A percentile compares a stretch with the other conserved stretches of the same genome.
These are phyloP conservation scores for Antigone vipio DNA, from an alignment of 2,113 vertebrate genomes.

Conservation along the genomic window DNA sequence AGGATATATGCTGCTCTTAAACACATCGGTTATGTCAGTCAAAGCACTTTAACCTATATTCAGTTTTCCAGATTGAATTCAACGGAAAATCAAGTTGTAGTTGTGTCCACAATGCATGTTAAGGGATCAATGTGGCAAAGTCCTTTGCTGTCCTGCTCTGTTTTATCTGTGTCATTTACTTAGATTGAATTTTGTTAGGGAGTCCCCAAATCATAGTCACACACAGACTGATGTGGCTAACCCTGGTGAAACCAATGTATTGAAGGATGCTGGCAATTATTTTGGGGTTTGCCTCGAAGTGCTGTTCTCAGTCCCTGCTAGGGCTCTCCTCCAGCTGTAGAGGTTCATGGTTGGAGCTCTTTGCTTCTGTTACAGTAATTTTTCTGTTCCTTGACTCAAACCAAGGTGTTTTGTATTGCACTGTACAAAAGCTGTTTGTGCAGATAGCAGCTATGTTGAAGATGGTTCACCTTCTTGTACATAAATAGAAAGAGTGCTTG, in stretches of 20 bases:
- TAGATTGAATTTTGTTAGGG: background rate
- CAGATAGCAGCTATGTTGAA: accelerated
- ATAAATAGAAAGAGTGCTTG: background rate
- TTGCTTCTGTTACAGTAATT: background rate
- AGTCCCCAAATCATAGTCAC: background rate
- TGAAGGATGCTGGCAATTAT: background rate
- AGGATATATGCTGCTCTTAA: background rate
- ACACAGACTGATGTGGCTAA: no score
- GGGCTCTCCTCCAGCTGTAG: background rate
- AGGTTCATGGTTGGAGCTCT: background rate
- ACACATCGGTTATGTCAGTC: accelerated
- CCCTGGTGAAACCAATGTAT: accelerated
- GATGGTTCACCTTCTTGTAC: background rate
- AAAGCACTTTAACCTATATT: background rate
- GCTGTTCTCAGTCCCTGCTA: background rate
- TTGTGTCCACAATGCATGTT: background rate
- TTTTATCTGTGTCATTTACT: background rate
- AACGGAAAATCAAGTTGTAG: no score
- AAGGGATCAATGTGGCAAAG: background rate
- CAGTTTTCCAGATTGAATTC: background rate
- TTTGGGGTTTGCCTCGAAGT: background rate
- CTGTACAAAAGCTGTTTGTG: background rate
- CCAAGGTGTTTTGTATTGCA: accelerated
- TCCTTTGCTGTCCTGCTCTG: background rate
- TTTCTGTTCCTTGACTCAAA: background rate